phyloP scores from a whole-genome alignment of 1,140 invertebrate species.

The Diorhabda carinulata region DNA sequence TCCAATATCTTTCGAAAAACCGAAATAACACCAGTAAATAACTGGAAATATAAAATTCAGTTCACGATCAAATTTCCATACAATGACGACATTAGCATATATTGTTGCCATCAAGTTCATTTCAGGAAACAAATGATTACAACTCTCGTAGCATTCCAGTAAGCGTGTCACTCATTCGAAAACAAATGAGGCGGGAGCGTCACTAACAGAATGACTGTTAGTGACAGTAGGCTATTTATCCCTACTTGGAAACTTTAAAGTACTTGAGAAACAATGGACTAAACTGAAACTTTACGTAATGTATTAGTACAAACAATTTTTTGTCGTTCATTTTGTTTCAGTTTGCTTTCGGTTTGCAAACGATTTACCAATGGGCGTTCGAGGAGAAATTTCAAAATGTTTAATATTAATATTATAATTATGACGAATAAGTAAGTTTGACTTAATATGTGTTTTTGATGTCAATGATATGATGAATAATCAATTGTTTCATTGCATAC shows the following conservation, averaged over 20 bases:
- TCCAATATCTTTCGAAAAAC: too few relatives aligned
- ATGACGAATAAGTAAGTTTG: too few relatives aligned
- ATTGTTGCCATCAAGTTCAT: slow-evolving; percentile 2
- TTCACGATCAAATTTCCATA: background rate
- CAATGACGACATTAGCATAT: background rate
- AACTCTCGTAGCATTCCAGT: slow-evolving; percentile 1
- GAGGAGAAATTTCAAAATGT: too few relatives aligned
- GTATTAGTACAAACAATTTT: background rate
- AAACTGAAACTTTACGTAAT: slow-evolving; percentile 1
- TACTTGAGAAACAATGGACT: background rate
- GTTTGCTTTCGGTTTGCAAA: background rate
- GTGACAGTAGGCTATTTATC: background rate
- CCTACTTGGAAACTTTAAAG: slow-evolving; percentile 2
- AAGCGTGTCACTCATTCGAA: background rate
- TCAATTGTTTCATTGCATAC: too few relatives aligned
- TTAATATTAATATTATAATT: too few relatives aligned
- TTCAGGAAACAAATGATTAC: slow-evolving; percentile 2
- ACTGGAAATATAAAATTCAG: background rate
- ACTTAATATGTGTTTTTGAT: too few relatives aligned
- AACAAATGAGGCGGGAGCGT: background rate
- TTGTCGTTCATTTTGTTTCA: background rate
- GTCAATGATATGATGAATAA: too few relatives aligned
- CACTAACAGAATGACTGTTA: background rate
- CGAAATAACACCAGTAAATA: too few relatives aligned
- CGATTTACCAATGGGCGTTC: too few relatives aligned